Evolutionary conservation across 2,888 invertebrate genomes (phyloP).

Genomic region (Andrena trimmerana): DNA sequence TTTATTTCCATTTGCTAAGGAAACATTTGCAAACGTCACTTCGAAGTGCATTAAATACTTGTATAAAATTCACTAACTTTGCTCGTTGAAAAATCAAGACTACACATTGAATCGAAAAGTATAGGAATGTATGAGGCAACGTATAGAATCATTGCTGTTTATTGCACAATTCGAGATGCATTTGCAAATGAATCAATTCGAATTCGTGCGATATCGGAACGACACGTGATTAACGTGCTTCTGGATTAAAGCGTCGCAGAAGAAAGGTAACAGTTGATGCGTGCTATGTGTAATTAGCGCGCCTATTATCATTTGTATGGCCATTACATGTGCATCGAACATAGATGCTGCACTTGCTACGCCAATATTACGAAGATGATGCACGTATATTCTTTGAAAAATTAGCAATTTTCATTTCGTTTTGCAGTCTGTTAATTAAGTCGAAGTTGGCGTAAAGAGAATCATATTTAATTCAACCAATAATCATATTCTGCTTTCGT

Average conservation of each 20-base stretch:
- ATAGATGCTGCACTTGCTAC: background rate
- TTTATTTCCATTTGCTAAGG: background rate
- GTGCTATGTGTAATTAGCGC: slow-evolving; percentile 21
- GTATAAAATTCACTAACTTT: background rate
- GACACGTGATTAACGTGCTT: background rate
- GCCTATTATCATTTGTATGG: slow-evolving; percentile 6
- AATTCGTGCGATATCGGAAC: too few relatives aligned
- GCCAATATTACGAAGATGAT: background rate
- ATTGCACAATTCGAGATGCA: too few relatives aligned
- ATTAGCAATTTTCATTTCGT: background rate
- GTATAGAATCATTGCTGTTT: too few relatives aligned
- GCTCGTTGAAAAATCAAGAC: background rate
- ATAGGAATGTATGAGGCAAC: background rate
- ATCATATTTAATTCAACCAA: background rate
- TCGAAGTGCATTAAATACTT: background rate
- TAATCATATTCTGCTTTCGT: background rate
- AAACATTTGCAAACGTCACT: background rate
- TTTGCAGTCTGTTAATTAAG: background rate
- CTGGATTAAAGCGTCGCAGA: background rate
- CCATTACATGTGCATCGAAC: background rate
- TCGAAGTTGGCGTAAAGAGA: background rate
- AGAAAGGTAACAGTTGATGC: slow-evolving; percentile 8
- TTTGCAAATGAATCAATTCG: too few relatives aligned
- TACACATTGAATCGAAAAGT: background rate
- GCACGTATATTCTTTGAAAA: background rate